A percentile compares a stretch with the other conserved stretches of the same genome.
Conservation (phyloP, 1,140 invertebrate species). For the Sminthurides bifidus region DNA sequence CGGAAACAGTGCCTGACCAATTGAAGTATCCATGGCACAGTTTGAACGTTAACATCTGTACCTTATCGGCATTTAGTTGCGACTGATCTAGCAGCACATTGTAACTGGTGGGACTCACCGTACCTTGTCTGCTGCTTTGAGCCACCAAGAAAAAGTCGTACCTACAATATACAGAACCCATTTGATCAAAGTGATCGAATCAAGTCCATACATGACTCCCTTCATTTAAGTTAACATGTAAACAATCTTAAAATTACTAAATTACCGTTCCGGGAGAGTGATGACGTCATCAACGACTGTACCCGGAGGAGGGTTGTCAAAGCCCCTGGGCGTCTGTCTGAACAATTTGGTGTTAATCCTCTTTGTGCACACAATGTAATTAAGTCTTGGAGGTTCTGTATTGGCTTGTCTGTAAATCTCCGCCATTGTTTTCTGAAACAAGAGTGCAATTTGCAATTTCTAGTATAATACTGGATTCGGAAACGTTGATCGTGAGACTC, state of each 20-base stretch:
- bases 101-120: conserved; percentile 67
- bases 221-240: not conserved
- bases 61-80: conserved; percentile 47
- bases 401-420: not conserved
- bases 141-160: conserved; percentile 68
- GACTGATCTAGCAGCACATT: conserved; percentile 57
- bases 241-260: not conserved
- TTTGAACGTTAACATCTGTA: conserved; percentile 49
- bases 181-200: not conserved
- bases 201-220: not conserved
- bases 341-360: conserved; percentile 40
- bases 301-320: conserved; percentile 68
- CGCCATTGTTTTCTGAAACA: not conserved
- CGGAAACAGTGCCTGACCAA: conserved; percentile 37
- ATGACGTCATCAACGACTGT: conserved; percentile 68
- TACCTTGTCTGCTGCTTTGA: conserved; percentile 61
- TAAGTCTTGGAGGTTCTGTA: conserved; percentile 42
- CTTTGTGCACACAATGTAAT: conserved; percentile 46
- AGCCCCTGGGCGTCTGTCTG: not conserved
- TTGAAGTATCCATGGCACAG: conserved; percentile 57
- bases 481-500: not conserved
- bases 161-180: conserved; percentile 28
- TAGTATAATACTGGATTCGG: not conserved
- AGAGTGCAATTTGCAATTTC: not conserved
- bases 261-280: conserved; percentile 49